Conservation (phyloP, 1,140 invertebrate species). For the Aphaenogaster ashmeadi region DNA sequence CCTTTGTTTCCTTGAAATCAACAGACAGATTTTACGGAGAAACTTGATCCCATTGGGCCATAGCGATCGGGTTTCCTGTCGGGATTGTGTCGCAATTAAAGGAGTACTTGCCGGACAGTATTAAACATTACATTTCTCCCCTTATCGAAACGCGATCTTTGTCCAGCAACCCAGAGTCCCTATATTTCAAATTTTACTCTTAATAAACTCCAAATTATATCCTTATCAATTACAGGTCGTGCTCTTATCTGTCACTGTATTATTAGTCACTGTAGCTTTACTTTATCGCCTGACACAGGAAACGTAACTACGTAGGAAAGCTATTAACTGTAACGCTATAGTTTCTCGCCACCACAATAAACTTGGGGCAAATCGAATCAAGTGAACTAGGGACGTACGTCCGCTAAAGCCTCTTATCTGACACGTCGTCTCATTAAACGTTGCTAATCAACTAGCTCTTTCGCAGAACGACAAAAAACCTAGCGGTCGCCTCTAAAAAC, state of each 20-base stretch:
- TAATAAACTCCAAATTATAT: not conserved
- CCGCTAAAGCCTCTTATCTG: constrained; percentile 4
- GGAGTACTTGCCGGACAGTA: not conserved
- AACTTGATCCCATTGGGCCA: constrained; percentile 2
- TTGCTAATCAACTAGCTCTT: constrained; percentile 23
- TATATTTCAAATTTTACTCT: constrained; percentile 3
- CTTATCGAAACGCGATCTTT: constrained; percentile 9
- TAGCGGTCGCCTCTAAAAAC: not conserved
- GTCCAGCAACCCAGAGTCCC: too few species aligned
- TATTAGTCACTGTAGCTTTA: not conserved
- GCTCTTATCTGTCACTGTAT: not conserved
- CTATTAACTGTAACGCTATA: not conserved
- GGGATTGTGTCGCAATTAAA: constrained; percentile 39
- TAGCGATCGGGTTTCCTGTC: constrained; percentile 31
- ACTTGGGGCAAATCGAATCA: not conserved
- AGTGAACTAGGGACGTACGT: not conserved
- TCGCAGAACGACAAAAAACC: not conserved
- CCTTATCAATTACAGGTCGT: not conserved
- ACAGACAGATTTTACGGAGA: constrained; percentile 20
- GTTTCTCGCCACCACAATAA: not conserved
- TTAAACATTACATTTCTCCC: not conserved
- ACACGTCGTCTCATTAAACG: constrained; percentile 37
- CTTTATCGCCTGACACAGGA: not conserved
- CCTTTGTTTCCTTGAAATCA: constrained; percentile 22
- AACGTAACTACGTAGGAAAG: not conserved